Base-by-base conservation (phyloP, 2,797 vertebrate genomes). In the Fistularia commersonii region DNA sequence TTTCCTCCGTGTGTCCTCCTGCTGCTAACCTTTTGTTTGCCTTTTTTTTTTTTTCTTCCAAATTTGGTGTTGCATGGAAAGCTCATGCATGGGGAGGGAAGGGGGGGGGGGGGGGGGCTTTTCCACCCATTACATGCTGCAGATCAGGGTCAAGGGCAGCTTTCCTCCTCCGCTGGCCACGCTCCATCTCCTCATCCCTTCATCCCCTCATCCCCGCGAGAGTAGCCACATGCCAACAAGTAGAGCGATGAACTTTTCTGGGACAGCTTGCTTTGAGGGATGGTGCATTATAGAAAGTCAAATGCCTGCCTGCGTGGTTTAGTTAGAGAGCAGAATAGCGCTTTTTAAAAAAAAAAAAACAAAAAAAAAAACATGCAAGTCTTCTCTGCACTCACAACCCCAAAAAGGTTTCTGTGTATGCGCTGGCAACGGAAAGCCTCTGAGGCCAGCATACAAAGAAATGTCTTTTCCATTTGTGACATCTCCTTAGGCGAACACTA, bases 171-270 rank as follows among this genome's bases (percentile, higher is more conserved):
- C 46, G 45, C 70, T 66, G 75, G 66, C 60, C 63, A 74, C 50
- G 53, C 66, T 68, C 69, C 71, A 65, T 68, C 72, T 55, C 74
- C 60, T 72, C 65, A 74, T 66, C 58, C 58, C 61, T 69, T 51
- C 56, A 62, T 64, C 59, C 76, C 70, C 55, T 32, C 35, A 38
- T 48, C 33, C 32, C 34, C 5, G 9, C 8, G 64, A 71, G 77
- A 74, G 59, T 60, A 54, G 47, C 60, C 53, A 42, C 8, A 51
- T 67, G 60, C 64, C 72, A 77, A 81, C 74, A 87, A 86, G 61
- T 77, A 72, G 81, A 85, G 72, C 78, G 74, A 51, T 51, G 41
- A 74, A 76, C 56, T 59, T 84, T 87, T 89, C 81, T 86, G 72
- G 85, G 85, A 82, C 84, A 75, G 53, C 11, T 31, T 52, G 32